Conservation (phyloP, 2,888 invertebrate genomes). For the Ennomos fuscantarius region DNA sequence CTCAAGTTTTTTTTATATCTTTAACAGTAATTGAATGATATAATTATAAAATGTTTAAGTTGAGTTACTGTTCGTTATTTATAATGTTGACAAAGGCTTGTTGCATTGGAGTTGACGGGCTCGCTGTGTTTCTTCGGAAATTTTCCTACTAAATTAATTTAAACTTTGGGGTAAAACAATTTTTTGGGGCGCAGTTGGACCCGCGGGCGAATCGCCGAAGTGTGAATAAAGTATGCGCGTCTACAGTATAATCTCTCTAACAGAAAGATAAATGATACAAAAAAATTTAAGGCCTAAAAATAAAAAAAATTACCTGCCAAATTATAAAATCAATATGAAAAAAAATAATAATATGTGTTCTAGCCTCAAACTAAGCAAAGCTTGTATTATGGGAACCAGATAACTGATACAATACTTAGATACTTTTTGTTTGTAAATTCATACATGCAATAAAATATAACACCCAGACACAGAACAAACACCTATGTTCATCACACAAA, state of each 20-base stretch:
- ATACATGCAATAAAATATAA: no score
- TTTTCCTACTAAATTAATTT: conserved; percentile 52
- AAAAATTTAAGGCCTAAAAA: not conserved
- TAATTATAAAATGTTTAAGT: conserved; percentile 1
- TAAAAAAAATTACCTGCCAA: no score
- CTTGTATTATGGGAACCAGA: no score
- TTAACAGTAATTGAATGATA: no score
- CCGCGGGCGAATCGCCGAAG: conserved; percentile 34
- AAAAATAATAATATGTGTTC: no score
- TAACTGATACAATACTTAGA: no score
- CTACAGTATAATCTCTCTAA: not conserved
- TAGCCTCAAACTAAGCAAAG: no score
- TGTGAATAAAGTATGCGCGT: conserved; percentile 39
- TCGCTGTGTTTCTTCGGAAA: conserved; percentile 43
- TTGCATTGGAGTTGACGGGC: conserved; percentile 39
- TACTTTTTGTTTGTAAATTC: no score
- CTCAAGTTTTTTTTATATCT: no score
- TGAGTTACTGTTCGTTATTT: conserved; percentile 13
- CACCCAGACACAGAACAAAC: no score
- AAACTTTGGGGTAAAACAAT: conserved; percentile 49
- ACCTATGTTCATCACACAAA: no score
- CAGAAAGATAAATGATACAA: conserved; percentile 1
- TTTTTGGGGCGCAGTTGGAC: conserved; percentile 34
- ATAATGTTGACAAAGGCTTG: conserved; percentile 38
- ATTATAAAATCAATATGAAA: no score